Conservation (phyloP, 2,113 vertebrate species). For the Phaetusa simplex region DNA sequence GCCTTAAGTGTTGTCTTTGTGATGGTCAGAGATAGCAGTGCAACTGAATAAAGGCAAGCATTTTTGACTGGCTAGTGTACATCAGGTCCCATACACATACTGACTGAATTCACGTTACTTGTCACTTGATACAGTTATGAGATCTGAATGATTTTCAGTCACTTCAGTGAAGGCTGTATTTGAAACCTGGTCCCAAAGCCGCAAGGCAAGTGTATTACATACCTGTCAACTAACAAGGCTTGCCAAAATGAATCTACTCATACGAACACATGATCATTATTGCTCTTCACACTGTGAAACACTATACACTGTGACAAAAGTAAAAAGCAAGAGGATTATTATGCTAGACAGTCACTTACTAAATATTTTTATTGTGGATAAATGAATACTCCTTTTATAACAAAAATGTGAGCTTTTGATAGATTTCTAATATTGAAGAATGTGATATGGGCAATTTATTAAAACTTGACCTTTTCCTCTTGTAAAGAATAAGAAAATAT, state of each 20-base stretch:
- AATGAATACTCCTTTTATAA: conserved; percentile 41
- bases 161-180: conserved; percentile 48
- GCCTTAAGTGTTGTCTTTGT: conserved; percentile 54
- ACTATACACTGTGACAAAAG: conserved; percentile 58
- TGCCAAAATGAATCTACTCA: conserved; percentile 70
- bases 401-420: conserved; percentile 46
- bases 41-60: conserved; percentile 9
- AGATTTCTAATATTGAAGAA: conserved; percentile 55
- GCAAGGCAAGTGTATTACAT: conserved; percentile 47
- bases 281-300: conserved; percentile 57
- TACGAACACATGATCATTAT: conserved; percentile 43
- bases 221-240: conserved; percentile 62
- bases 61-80: conserved; percentile 58
- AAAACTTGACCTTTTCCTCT: neutral
- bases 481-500: conserved; percentile 37
- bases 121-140: conserved; percentile 58
- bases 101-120: conserved; percentile 26
- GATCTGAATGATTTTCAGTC: conserved; percentile 65
- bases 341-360: conserved; percentile 58
- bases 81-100: conserved; percentile 7
- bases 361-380: conserved; percentile 67
- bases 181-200: conserved; percentile 67
- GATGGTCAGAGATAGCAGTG: conserved; percentile 49
- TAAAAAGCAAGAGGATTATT: conserved; percentile 53
- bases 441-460: conserved; percentile 18